phyloP scores from a whole-genome alignment of 2,888 invertebrate genomes.

The Entomobrya proxima region DNA sequence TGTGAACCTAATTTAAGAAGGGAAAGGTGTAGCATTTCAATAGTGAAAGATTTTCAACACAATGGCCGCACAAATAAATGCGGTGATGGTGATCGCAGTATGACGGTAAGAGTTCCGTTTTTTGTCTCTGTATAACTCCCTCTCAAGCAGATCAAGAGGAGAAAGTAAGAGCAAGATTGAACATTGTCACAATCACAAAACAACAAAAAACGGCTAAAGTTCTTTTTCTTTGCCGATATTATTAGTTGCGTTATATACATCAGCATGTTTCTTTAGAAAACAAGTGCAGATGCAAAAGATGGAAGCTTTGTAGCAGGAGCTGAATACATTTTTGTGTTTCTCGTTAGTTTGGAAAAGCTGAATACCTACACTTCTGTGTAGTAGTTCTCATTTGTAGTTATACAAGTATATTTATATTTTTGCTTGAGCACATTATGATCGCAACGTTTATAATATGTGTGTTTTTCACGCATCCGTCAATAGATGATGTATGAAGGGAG shows the following conservation, averaged over 20 bases:
- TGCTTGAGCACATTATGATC: background rate
- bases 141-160: constrained; percentile 44
- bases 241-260: constrained; percentile 11
- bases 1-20: constrained; percentile 31
- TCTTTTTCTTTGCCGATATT: constrained; percentile 30
- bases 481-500: constrained; percentile 4
- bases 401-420: background rate
- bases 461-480: constrained; percentile 7
- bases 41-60: constrained; percentile 57
- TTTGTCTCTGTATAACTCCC: background rate
- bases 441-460: background rate
- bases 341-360: background rate
- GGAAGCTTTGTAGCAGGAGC: background rate
- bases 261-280: background rate
- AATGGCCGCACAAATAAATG: constrained; percentile 39
- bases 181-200: constrained; percentile 55
- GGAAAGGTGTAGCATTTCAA: constrained; percentile 47
- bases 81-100: constrained; percentile 22
- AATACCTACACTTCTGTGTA: no score
- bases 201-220: constrained; percentile 37
- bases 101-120: constrained; percentile 15
- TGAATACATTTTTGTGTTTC: background rate
- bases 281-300: background rate
- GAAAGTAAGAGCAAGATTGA: constrained; percentile 57
- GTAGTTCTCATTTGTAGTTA: background rate